These are phyloP conservation scores for Ranitomeya imitator DNA, from an alignment of 2,113 vertebrate species.

Conservation along the genomic window DNA sequence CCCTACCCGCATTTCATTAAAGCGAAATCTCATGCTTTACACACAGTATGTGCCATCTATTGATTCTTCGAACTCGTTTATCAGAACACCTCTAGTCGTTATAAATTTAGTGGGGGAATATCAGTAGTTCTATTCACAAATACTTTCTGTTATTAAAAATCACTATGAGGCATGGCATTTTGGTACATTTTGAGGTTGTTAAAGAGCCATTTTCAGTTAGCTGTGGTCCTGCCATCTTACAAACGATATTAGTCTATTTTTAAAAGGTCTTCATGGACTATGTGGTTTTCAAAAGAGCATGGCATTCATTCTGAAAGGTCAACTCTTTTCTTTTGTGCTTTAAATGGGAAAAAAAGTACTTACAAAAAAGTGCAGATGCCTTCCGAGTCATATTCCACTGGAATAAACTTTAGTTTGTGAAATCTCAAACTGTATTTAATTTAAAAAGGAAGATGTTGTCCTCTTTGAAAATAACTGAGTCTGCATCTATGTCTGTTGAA, in stretches of 20 bases:
- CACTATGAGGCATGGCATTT: no score
- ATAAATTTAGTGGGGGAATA: no score
- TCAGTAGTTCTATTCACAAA: no score
- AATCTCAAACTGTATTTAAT: neutral
- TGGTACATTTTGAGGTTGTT: no score
- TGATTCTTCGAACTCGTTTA: no score
- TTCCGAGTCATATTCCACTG: neutral
- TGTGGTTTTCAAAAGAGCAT: neutral
- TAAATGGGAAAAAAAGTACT: neutral
- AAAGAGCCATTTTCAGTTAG: no score
- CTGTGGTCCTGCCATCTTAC: no score
- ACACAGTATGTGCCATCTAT: no score
- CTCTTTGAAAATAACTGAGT: conserved; percentile 13
- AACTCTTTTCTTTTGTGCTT: neutral
- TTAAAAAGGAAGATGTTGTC: neutral
- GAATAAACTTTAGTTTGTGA: neutral
- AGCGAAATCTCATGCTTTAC: no score
- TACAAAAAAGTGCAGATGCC: neutral
- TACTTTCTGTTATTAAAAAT: no score
- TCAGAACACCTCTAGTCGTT: no score
- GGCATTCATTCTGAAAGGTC: neutral
- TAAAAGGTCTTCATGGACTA: neutral
- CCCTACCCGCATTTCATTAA: no score
- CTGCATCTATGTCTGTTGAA: neutral
- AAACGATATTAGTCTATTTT: neutral